These are phyloP conservation scores for Agrenia bidenticulata DNA, from an alignment of 2,888 invertebrate genomes.

Conservation along the genomic window DNA sequence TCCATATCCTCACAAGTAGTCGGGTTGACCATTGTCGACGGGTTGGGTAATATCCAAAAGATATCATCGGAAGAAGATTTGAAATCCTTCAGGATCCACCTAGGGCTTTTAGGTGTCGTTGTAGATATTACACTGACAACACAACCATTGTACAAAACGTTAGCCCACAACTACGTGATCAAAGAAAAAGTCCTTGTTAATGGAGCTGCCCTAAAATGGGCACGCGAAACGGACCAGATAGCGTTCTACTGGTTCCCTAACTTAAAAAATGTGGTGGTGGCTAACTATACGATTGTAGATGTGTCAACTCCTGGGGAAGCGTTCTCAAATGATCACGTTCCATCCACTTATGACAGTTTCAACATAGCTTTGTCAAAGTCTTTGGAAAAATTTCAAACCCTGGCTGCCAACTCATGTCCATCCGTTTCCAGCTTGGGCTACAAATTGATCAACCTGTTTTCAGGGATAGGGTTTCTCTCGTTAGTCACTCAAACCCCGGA, in stretches of 20 bases:
- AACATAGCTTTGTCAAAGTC: neutral
- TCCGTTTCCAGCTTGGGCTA: neutral
- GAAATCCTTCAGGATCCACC: slow-evolving; percentile 24
- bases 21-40: slow-evolving; percentile 26
- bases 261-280: slow-evolving; percentile 16
- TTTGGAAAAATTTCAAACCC: slow-evolving; percentile 5
- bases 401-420: neutral
- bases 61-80: slow-evolving; percentile 18
- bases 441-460: neutral
- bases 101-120: slow-evolving; percentile 29
- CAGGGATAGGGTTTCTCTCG: neutral
- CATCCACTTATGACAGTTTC: slow-evolving; percentile 8
- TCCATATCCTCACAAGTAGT: slow-evolving; percentile 24
- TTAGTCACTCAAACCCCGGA: neutral
- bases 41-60: slow-evolving; percentile 14
- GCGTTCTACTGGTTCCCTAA: slow-evolving; percentile 30
- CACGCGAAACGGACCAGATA: slow-evolving; percentile 14
- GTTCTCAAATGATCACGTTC: slow-evolving; percentile 15
- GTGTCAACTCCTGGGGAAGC: slow-evolving; percentile 4
- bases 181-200: slow-evolving; percentile 11
- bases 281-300: slow-evolving; percentile 31
- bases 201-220: slow-evolving; percentile 5
- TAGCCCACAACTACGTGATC: slow-evolving; percentile 11
- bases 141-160: slow-evolving; percentile 20
- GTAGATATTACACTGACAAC: slow-evolving; percentile 17